A percentile compares a stretch with the other conserved stretches of the same genome.
Conservation (phyloP, 2,797 vertebrate genomes). For the Alcedo quadribrachys region DNA sequence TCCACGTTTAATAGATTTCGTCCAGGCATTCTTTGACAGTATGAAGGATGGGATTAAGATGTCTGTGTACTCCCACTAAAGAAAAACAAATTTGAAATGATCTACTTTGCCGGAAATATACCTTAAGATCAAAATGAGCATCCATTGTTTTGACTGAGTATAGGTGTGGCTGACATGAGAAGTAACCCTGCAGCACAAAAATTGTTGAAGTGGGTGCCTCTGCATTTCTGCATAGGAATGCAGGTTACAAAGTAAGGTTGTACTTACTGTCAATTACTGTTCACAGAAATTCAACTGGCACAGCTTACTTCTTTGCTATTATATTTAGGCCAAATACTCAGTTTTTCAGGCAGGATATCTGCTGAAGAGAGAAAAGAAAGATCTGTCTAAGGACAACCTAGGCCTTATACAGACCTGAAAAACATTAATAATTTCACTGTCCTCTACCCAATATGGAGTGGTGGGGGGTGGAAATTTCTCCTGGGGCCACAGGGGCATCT, state of each 20-base stretch:
- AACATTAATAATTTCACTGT: neutral
- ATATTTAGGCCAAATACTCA: neutral
- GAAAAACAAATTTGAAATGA: neutral
- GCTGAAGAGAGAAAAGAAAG: neutral
- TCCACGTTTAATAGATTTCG: neutral
- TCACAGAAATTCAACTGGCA: fast-evolving
- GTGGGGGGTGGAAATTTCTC: neutral
- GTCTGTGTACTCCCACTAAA: neutral
- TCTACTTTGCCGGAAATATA: neutral
- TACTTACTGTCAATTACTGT: neutral
- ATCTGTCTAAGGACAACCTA: neutral
- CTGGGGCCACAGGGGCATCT: fast-evolving
- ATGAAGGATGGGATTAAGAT: neutral
- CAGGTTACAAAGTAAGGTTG: neutral
- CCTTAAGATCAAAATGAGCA: neutral
- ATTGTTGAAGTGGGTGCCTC: neutral
- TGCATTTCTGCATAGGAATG: neutral
- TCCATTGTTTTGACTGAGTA: neutral
- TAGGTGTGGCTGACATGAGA: neutral
- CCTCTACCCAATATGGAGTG: neutral
- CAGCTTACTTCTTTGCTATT: neutral
- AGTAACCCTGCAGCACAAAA: neutral
- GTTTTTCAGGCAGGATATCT: neutral
- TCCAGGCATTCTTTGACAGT: neutral
- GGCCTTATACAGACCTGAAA: neutral